These are phyloP conservation scores for Heliconius aoede DNA, from an alignment of 2,888 invertebrate species.

Conservation along the genomic window DNA sequence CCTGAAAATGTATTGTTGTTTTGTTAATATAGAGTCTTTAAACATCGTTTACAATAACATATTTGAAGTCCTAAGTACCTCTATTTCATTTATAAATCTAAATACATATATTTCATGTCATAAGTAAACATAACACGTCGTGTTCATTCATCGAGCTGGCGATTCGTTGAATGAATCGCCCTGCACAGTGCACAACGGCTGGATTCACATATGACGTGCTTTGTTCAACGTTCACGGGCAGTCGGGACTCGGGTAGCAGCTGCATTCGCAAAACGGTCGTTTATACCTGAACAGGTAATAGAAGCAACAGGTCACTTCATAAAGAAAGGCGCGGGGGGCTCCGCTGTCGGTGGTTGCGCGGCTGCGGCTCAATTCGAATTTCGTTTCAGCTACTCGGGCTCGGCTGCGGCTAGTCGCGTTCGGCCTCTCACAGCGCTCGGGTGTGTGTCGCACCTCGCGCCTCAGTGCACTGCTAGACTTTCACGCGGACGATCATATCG, in stretches of 20 bases:
- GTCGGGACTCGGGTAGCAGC: conserved; percentile 60
- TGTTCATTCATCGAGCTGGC: conserved; percentile 66
- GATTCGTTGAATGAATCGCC: conserved; percentile 68
- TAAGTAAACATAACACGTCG: conserved; percentile 68
- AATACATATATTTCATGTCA: conserved; percentile 34
- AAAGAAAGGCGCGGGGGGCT: conserved; percentile 64
- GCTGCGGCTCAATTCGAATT: conserved; percentile 43
- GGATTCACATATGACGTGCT: conserved; percentile 68
- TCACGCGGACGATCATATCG: conserved; percentile 60
- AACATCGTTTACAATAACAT: neutral
- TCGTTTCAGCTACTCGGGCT: conserved; percentile 35
- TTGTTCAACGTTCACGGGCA: conserved; percentile 59
- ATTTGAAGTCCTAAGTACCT: neutral
- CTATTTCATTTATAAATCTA: neutral
- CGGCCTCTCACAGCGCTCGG: conserved; percentile 52
- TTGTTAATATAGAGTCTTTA: neutral
- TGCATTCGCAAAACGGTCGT: conserved; percentile 72
- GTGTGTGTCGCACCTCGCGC: conserved; percentile 57
- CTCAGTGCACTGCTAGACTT: conserved; percentile 56
- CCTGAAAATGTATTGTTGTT: neutral
- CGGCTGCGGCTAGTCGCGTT: conserved; percentile 60
- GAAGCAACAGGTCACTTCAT: conserved; percentile 82
- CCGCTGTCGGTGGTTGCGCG: conserved; percentile 47
- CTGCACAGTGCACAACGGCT: conserved; percentile 54
- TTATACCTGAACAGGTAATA: conserved; percentile 79